Evolutionary conservation across 1,140 invertebrate genomes (phyloP).

Genomic region (Sycophaga agraensis): DNA sequence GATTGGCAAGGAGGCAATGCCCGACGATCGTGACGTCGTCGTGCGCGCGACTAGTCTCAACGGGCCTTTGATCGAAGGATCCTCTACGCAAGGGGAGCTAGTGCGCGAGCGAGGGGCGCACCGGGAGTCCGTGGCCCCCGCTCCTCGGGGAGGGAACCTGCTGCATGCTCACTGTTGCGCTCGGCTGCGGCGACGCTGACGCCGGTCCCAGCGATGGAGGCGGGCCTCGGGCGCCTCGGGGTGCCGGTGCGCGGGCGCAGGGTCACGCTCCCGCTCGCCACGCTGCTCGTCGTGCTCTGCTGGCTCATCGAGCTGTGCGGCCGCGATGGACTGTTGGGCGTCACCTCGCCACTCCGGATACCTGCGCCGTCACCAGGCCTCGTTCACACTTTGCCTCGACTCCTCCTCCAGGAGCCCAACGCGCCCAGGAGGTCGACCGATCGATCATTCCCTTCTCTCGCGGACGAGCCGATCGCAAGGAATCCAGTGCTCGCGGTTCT

Average conservation of each 20-base stretch:
- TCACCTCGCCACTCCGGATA: slow-evolving; percentile 70
- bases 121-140: no score
- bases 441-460: not conserved
- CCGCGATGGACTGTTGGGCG: slow-evolving; percentile 72
- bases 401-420: not conserved
- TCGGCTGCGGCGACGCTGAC: slow-evolving; percentile 63
- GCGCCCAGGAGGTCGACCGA: no score
- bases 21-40: no score
- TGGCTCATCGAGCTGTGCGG: slow-evolving; percentile 80
- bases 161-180: slow-evolving; percentile 54
- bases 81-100: no score
- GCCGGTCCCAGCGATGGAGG: slow-evolving; percentile 83
- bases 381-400: not conserved
- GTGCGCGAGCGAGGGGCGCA: no score
- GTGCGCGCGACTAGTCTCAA: no score
- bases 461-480: no score
- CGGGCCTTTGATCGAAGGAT: no score
- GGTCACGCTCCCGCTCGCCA: slow-evolving; percentile 60
- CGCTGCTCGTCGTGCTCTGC: slow-evolving; percentile 63
- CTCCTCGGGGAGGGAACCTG: no score
- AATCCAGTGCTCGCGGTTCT: no score
- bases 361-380: slow-evolving; percentile 42
- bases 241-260: slow-evolving; percentile 60
- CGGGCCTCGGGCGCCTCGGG: slow-evolving; percentile 71
- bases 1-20: no score